A percentile compares a stretch with the other conserved stretches of the same genome.
Conservation (phyloP, 2,888 invertebrate genomes). For the Poecilobothrus nobilitatus region DNA sequence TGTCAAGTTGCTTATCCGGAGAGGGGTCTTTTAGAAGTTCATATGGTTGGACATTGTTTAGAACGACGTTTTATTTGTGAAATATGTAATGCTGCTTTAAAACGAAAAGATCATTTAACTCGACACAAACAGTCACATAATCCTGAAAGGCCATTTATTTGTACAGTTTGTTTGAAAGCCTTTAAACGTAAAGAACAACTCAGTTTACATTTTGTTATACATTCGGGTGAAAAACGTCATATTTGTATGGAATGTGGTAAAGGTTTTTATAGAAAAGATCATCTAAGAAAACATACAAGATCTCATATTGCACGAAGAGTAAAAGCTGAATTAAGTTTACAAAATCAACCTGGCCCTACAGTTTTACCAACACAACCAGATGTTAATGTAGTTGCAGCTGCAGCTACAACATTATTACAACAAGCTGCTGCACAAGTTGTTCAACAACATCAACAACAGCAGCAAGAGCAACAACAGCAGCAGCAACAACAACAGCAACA, state of each 20-base stretch:
- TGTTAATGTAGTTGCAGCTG: slow-evolving; percentile 18
- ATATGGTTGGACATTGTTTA: slow-evolving; percentile 73
- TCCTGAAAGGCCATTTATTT: slow-evolving; percentile 78
- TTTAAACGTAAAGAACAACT: slow-evolving; percentile 85
- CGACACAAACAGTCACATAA: slow-evolving; percentile 84
- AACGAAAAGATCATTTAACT: slow-evolving; percentile 78
- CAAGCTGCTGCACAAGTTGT: slow-evolving; percentile 35
- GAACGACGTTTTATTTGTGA: slow-evolving; percentile 79
- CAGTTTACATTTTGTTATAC: slow-evolving; percentile 79
- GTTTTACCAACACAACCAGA: slow-evolving; percentile 35
- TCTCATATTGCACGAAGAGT: slow-evolving; percentile 76
- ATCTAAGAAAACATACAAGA: slow-evolving; percentile 72
- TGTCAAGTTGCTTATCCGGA: slow-evolving; percentile 86
- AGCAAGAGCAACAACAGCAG: slow-evolving; percentile 24
- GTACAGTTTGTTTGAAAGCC: slow-evolving; percentile 76
- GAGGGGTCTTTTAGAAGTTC: slow-evolving; percentile 71
- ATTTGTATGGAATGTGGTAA: slow-evolving; percentile 81
- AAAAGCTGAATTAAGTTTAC: slow-evolving; percentile 55
- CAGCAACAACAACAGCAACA: slow-evolving; percentile 31
- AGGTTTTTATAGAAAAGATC: slow-evolving; percentile 80
- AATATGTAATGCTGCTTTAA: slow-evolving; percentile 79
- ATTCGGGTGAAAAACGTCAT: slow-evolving; percentile 77
- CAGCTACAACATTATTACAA: slow-evolving; percentile 26
- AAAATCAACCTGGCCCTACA: slow-evolving; percentile 40
- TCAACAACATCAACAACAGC: slow-evolving; percentile 37